Evolutionary conservation across 2,113 vertebrate species (phyloP).

Genomic region (Pelodiscus sinensis): DNA sequence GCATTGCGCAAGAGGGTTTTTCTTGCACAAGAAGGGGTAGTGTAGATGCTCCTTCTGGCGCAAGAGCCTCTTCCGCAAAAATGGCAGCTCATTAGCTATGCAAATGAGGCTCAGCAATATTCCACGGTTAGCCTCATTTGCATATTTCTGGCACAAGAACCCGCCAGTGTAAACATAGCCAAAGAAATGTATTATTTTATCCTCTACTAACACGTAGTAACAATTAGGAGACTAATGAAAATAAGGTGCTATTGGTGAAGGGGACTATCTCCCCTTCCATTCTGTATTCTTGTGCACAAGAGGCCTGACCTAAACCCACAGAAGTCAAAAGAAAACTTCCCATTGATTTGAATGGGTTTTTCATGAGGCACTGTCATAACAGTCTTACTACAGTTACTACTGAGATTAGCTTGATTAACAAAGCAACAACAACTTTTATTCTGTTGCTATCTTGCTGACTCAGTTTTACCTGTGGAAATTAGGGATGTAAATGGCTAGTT

Average conservation of each 20-base stretch:
- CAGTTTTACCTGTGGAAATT: not conserved
- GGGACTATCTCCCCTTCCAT: not conserved
- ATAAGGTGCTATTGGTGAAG: rapidly evolving
- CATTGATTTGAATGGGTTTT: not conserved
- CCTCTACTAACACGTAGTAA: not conserved
- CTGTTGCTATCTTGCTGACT: not conserved
- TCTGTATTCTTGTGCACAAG: not conserved
- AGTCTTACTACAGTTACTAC: not conserved
- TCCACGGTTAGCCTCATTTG: too few relatives aligned
- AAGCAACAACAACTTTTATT: not conserved
- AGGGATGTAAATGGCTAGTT: too few relatives aligned
- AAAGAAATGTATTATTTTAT: not conserved
- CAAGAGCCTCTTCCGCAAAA: too few relatives aligned
- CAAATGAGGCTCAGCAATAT: too few relatives aligned
- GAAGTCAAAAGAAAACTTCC: not conserved
- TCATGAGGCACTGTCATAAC: not conserved
- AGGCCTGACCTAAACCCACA: not conserved
- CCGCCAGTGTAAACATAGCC: too few relatives aligned
- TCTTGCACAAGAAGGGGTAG: too few relatives aligned
- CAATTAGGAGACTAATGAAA: not conserved
- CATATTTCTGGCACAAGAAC: too few relatives aligned
- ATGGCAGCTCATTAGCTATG: too few relatives aligned
- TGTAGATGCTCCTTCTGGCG: too few relatives aligned
- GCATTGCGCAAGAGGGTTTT: too few relatives aligned
- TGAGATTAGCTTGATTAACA: not conserved